Evolutionary conservation across 2,113 vertebrate species (phyloP), one percentile per base, ranked within the genome.

Genomic region (Saguinus midas): DNA sequence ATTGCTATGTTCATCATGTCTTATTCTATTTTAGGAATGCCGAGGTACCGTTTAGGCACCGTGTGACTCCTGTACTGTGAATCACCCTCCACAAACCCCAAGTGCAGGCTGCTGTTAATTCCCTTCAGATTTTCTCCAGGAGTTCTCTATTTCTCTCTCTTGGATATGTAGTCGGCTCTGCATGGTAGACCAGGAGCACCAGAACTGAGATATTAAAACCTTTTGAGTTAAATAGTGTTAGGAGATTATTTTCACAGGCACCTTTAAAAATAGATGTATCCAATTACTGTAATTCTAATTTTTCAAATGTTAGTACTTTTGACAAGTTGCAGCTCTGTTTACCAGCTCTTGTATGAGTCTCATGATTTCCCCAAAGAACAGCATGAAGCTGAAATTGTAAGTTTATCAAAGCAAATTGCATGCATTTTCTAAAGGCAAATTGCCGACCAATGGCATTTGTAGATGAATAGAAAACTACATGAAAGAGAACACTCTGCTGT

Each of bases 381-480:
- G 96, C 94, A 83, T 88, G 97, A 48, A 61, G n/a, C 52, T 97
- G 40, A 72, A 88, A 90, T 94, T 97, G 96, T 96, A 58, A 82
- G 72, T 88, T 96, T 96, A 94, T 97, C 78, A 97, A 96, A 97
- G 96, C 70, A 97, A 96, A 97, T 97, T 92, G 58, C 45, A 1
- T 92, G 58, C 84, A 73, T 97, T 98, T 97, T 97, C 85, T 85
- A 82, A 93, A 86, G 68, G 90, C 68, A 98, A 98, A 97, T 98
- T 98, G 90, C 81, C 97, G 95, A 95, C 92, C 91, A 95, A 90
- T 82, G 58, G 50, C 66, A 88, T 96, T 82, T 87, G 58, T 78
- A 81, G 90, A 94, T 97, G 95, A 97, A 98, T 96, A 97, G 95
- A 97, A 96, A 97, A 78, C 91, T 40, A 66, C 7, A 20, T 96